Percentiles rank a stretch among this genome's conserved stretches.
phyloP scores from a whole-genome alignment of 1,140 invertebrate species.

The Drosophila chauvacae region DNA sequence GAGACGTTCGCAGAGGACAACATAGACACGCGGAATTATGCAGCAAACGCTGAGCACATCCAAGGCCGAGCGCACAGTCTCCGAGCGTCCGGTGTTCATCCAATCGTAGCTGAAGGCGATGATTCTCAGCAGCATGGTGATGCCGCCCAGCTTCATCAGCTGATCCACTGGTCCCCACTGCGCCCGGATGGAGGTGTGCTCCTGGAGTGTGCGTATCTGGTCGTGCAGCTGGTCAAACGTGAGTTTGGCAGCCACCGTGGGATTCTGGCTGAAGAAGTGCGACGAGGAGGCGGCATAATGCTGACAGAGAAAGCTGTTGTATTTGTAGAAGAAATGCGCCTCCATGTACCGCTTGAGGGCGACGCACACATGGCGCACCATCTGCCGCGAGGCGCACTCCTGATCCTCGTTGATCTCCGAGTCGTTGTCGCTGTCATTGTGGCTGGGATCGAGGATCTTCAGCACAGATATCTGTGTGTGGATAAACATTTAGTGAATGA shows the following conservation, averaged over 20 bases:
- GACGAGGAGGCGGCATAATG: conserved; percentile 65
- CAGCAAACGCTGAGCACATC: conserved; percentile 96
- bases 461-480: conserved; percentile 90
- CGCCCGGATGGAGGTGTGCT: conserved; percentile 90
- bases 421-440: conserved; percentile 89
- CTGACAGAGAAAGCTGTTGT: conserved; percentile 90
- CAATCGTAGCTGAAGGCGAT: conserved; percentile 96
- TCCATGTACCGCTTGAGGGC: conserved; percentile 96
- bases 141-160: conserved; percentile 92
- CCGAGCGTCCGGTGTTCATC: conserved; percentile 93
- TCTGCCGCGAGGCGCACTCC: conserved; percentile 96
- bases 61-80: conserved; percentile 94
- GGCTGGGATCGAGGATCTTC: conserved; percentile 86
- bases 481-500: not conserved
- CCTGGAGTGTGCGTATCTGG: conserved; percentile 92
- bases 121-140: conserved; percentile 93
- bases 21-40: conserved; percentile 94
- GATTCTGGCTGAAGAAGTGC: conserved; percentile 64
- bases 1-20: conserved; percentile 91
- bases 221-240: conserved; percentile 92
- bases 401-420: conserved; percentile 92
- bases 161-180: conserved; percentile 95
- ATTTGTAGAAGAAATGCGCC: conserved; percentile 94
- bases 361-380: conserved; percentile 95
- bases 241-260: conserved; percentile 84